These are phyloP conservation scores for Anomalospiza imberbis DNA, from an alignment of 2,797 vertebrate species.

Conservation along the genomic window DNA sequence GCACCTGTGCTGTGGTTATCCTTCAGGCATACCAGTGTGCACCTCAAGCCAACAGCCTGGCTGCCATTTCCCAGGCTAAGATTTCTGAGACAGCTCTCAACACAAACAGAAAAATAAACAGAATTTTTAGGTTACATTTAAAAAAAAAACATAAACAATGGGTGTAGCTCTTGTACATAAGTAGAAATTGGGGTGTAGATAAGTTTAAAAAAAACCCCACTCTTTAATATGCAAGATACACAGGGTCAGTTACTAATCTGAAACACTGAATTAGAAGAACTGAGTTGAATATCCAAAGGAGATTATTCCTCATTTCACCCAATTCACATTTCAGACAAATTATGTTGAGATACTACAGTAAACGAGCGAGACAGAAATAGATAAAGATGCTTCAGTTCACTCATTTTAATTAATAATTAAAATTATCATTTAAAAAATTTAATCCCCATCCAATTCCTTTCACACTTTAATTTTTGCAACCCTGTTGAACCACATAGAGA, in stretches of 20 bases:
- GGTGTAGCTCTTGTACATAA: not conserved
- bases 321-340: slow-evolving; percentile 2
- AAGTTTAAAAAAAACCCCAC: not conserved
- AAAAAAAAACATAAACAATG: not conserved
- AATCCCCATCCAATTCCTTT: not conserved
- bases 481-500: not conserved
- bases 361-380: not conserved
- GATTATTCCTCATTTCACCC: not conserved
- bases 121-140: not conserved
- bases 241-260: not conserved
- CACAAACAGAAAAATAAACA: not conserved
- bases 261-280: not conserved
- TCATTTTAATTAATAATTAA: slow-evolving; percentile 14
- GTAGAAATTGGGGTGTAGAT: not conserved
- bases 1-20: not conserved
- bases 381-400: not conserved
- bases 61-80: not conserved
- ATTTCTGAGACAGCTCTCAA: not conserved
- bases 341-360: not conserved
- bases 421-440: not conserved
- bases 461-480: not conserved
- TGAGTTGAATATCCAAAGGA: not conserved
- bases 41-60: not conserved
- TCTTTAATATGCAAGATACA: not conserved
- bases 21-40: not conserved